Percentiles rank a stretch among this genome's conserved stretches.
phyloP scores from a whole-genome alignment of 2,797 vertebrate species.

The Falco novaeseelandiae region DNA sequence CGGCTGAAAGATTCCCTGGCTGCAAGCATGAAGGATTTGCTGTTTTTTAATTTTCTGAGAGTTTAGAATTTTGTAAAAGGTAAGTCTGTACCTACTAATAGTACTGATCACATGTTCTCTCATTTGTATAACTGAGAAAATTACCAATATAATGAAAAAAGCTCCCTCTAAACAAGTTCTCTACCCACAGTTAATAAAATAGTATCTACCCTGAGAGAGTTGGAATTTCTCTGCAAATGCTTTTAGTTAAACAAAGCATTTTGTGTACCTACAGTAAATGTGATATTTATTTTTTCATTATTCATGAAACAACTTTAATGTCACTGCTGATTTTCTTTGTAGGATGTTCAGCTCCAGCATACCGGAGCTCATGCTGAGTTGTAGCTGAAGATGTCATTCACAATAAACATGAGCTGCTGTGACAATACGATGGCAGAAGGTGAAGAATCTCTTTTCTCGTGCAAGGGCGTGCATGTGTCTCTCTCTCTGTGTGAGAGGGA shows the following conservation, averaged over 20 bases:
- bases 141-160: conserved; percentile 24
- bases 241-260: conserved; percentile 66
- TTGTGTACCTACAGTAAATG: conserved; percentile 37
- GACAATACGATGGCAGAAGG: conserved; percentile 68
- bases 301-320: conserved; percentile 64
- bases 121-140: conserved; percentile 46
- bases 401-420: conserved; percentile 69
- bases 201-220: neutral
- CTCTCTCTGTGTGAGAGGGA: conserved; percentile 2
- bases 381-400: conserved; percentile 73
- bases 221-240: conserved; percentile 25
- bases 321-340: conserved; percentile 44
- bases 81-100: neutral
- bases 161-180: neutral
- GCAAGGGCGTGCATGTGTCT: conserved; percentile 3
- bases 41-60: neutral
- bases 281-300: conserved; percentile 69
- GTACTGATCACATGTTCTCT: neutral
- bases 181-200: conserved; percentile 26
- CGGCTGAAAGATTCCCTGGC: neutral
- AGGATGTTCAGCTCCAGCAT: conserved; percentile 39
- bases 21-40: neutral
- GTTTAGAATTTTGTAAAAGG: neutral
- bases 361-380: conserved; percentile 39
- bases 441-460: conserved; percentile 65